Evolutionary conservation across 1,140 invertebrate genomes (phyloP).

Genomic region (Yoshiicerus persimilis): DNA sequence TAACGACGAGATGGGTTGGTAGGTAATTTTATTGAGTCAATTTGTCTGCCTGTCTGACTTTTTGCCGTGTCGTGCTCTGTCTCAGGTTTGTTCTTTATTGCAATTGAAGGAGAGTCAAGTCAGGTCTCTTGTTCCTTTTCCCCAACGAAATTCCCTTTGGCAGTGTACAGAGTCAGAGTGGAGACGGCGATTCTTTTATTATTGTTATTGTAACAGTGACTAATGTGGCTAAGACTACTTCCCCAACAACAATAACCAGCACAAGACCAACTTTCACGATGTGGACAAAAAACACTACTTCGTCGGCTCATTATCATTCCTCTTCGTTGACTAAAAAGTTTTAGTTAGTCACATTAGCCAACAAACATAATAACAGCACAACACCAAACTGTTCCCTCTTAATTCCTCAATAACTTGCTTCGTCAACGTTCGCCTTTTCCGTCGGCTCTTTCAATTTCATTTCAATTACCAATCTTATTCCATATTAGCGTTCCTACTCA

Average conservation of each 20-base stretch:
- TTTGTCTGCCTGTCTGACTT: background rate
- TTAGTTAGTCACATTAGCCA: background rate
- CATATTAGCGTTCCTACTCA: background rate
- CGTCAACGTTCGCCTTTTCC: background rate
- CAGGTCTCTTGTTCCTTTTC: background rate
- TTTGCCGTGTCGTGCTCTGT: background rate
- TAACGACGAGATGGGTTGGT: background rate
- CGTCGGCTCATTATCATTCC: conserved; percentile 9
- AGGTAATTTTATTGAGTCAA: background rate
- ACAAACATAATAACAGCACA: background rate
- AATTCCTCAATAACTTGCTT: background rate
- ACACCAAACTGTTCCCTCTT: background rate
- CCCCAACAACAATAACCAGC: background rate
- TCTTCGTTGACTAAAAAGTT: background rate
- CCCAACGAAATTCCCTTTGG: background rate
- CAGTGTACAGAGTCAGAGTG: background rate
- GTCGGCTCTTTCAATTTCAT: background rate
- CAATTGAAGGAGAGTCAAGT: background rate
- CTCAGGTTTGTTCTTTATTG: background rate
- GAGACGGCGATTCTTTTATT: background rate
- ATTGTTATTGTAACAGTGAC: conserved; percentile 20
- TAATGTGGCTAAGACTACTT: background rate
- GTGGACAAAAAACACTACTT: background rate
- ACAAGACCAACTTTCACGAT: background rate
- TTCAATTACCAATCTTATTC: background rate